Percentiles rank a stretch among this genome's conserved stretches.
phyloP scores from a whole-genome alignment of 1,140 invertebrate species.

The Arion vulgaris region DNA sequence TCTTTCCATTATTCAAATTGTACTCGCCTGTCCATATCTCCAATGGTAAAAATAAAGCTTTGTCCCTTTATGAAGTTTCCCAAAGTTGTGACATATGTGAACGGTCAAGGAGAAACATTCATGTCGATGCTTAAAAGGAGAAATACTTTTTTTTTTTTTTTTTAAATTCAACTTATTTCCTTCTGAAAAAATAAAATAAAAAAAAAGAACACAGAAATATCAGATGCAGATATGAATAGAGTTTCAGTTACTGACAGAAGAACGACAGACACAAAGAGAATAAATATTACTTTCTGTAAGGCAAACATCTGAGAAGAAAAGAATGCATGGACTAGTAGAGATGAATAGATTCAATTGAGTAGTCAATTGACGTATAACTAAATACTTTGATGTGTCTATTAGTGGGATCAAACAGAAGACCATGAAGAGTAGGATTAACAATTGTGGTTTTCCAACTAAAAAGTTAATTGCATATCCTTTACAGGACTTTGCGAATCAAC shows the following conservation, averaged over 20 bases:
- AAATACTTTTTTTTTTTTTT: too few species aligned
- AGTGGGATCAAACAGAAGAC: conserved; percentile 2
- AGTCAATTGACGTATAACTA: background rate
- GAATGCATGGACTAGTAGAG: background rate
- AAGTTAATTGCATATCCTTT: too few species aligned
- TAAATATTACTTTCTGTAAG: background rate
- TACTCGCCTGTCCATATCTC: background rate
- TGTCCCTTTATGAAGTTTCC: background rate
- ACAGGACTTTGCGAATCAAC: too few species aligned
- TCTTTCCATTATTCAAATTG: background rate
- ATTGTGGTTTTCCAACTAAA: too few species aligned
- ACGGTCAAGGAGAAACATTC: background rate
- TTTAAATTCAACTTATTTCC: too few species aligned
- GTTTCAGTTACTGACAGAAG: background rate
- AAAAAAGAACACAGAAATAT: too few species aligned
- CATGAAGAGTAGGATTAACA: too few species aligned
- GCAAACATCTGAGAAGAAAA: background rate
- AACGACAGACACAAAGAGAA: background rate
- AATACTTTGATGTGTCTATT: background rate
- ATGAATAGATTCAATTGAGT: background rate
- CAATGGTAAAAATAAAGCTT: too few species aligned
- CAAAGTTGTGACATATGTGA: background rate
- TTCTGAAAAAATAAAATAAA: too few species aligned
- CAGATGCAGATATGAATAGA: background rate
- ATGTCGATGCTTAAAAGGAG: background rate